phyloP scores from a whole-genome alignment of 2,888 invertebrate genomes.

The Fragum whitleyi region DNA sequence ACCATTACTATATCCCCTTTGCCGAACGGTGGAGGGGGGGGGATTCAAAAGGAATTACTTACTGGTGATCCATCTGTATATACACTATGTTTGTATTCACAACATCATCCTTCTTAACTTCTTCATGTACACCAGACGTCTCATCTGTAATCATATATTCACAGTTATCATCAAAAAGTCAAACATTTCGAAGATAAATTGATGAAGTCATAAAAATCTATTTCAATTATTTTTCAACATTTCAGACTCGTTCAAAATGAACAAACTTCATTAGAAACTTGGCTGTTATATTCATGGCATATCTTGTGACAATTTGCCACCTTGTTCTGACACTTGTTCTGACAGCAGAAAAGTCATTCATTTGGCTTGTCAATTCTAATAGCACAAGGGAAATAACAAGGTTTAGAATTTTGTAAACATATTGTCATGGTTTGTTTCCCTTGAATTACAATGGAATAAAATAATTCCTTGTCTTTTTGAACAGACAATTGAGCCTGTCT shows the following conservation, averaged over 20 bases:
- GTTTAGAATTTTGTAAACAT: not conserved
- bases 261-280: too few relatives aligned
- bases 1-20: too few relatives aligned
- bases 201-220: not conserved
- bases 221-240: not conserved
- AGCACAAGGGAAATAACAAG: not conserved
- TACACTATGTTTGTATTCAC: slow-evolving; percentile 56
- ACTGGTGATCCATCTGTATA: slow-evolving; percentile 57
- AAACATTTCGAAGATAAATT: not conserved
- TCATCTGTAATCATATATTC: slow-evolving; percentile 11
- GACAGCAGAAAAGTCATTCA: too few relatives aligned
- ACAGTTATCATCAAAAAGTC: not conserved
- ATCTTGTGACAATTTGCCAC: too few relatives aligned
- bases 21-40: too few relatives aligned
- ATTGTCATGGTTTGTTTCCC: not conserved
- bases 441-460: not conserved
- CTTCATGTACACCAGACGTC: slow-evolving; percentile 9
- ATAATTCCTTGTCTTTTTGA: too few relatives aligned
- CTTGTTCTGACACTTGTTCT: too few relatives aligned
- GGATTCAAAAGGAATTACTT: slow-evolving; percentile 33
- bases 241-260: too few relatives aligned
- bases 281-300: too few relatives aligned
- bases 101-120: slow-evolving; percentile 43
- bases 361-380: too few relatives aligned
- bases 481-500: too few relatives aligned